A percentile compares a stretch with the other conserved stretches of the same genome.
Evolutionary conservation across 2,888 invertebrate genomes (phyloP).

Genomic region (Drosophila tripunctata): DNA sequence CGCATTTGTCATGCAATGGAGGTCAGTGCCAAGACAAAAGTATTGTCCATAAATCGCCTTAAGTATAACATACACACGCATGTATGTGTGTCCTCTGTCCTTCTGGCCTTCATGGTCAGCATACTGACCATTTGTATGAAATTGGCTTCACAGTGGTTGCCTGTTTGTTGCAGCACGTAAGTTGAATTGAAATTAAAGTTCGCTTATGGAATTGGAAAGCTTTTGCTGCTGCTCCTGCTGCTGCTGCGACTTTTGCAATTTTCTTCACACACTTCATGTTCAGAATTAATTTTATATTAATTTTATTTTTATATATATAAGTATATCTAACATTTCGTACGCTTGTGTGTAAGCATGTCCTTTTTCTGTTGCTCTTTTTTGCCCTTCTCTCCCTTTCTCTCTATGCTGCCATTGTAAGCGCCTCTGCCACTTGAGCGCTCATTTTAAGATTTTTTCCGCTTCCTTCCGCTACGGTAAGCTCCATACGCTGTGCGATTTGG

Average conservation of each 20-base stretch:
- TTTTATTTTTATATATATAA: conserved; percentile 69
- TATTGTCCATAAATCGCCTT: conserved; percentile 72
- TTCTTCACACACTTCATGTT: conserved; percentile 79
- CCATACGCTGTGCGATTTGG: conserved; percentile 41
- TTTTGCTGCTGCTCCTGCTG: conserved; percentile 20
- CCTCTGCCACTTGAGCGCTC: conserved; percentile 68
- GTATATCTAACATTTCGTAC: conserved; percentile 34
- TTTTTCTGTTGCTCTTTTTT: conserved; percentile 27
- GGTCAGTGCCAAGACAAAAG: conserved; percentile 45
- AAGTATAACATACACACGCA: conserved; percentile 34
- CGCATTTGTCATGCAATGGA: conserved; percentile 57
- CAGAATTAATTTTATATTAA: conserved; percentile 81
- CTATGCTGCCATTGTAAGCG: conserved; percentile 14
- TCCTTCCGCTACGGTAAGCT: conserved; percentile 53
- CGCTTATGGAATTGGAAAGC: conserved; percentile 75
- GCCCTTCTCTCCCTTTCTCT: conserved; percentile 2
- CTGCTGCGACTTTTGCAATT: conserved; percentile 73
- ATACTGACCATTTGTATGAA: conserved; percentile 61
- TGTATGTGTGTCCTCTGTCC: conserved; percentile 10
- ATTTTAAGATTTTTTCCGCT: conserved; percentile 65
- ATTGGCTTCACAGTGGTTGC: conserved; percentile 61
- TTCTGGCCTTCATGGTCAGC: conserved; percentile 50
- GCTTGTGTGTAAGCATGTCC: conserved; percentile 24
- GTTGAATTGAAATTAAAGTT: conserved; percentile 80
- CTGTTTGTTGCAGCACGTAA: conserved; percentile 60